Base-by-base conservation (phyloP, 1,140 invertebrate species). In the Eubasilissa regina region DNA sequence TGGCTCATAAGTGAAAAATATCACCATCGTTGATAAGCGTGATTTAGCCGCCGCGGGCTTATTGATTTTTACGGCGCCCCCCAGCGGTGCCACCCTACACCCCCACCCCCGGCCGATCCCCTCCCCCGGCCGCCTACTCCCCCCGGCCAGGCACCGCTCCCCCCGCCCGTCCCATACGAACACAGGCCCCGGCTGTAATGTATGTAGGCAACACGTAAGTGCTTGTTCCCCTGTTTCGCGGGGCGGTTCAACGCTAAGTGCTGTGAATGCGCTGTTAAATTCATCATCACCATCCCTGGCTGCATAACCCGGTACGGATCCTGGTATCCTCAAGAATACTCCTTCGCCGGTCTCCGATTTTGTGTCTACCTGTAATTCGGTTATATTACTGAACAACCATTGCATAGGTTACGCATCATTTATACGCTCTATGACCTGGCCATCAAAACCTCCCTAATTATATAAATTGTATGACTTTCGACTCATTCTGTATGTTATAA, bases 11-110 rank as follows among this genome's bases (percentile, higher is more conserved):
- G 90, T 89, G 91, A 90, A 90, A 91, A 55, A 53, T 72, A 51
- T 53, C 44, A n/a, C 44, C 15, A 53, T 90, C 91, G 89, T 92
- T 92, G 91, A 92, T 92, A 92, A 92, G 91, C 91, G 91, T 91
- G 91, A 92, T 92, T 92, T 92, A 92, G 91, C 91, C 91, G 91
- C 91, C 91, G 90, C 90, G 88, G 91, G 91, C 90, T 92, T 92
- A 92, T 92, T 92, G 91, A 92, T 92, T 92, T 92, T 92, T 92
- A 91, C 88, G 87, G 89, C 87, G 87, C 89, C 87, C 87, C 87
- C 74, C 86, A 78, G 80, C 73, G 80, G 80, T 80, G 79, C 79
- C 80, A 80, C 83, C 79, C 83, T 51, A 25, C 66, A 74, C n/a
- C 72, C 86, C 83, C 79, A 76, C 45, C 45, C 72, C 75, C 9